phyloP scores from a whole-genome alignment of 2,888 invertebrate genomes.

The Euclidia mi region DNA sequence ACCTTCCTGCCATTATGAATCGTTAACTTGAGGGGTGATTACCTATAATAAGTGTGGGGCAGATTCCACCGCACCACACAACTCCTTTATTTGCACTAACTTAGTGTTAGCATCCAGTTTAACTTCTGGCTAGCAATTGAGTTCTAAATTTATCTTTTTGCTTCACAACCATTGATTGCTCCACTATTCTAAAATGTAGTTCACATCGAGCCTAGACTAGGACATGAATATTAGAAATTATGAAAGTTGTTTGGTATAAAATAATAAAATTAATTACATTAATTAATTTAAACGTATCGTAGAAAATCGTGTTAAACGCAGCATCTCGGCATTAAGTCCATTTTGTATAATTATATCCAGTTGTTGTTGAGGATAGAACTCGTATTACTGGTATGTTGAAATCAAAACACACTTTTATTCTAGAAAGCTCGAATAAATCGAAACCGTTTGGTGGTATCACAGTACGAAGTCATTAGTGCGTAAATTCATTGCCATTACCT shows the following conservation, averaged over 20 bases:
- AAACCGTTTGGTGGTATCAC: constrained; percentile 54
- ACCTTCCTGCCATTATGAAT: constrained; percentile 74
- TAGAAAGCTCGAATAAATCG: constrained; percentile 49
- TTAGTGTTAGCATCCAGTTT: constrained; percentile 40
- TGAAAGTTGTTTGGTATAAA: neutral
- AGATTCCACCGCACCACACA: constrained; percentile 32
- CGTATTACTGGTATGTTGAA: constrained; percentile 4
- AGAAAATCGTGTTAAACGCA: constrained; percentile 1
- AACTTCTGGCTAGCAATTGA: constrained; percentile 41
- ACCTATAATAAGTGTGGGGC: constrained; percentile 59
- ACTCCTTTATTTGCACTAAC: constrained; percentile 52
- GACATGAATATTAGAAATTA: neutral
- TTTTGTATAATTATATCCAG: neutral
- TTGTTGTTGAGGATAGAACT: constrained; percentile 5
- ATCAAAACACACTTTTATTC: constrained; percentile 29
- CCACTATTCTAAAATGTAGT: neutral
- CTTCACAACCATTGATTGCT: constrained; percentile 7
- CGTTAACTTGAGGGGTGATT: constrained; percentile 69
- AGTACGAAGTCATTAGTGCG: constrained; percentile 63
- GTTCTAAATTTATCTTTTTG: constrained; percentile 49
- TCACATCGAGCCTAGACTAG: constrained; percentile 9
- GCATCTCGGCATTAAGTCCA: neutral
- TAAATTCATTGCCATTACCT: constrained; percentile 67
- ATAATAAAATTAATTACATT: neutral
- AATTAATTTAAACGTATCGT: neutral